Conservation (phyloP, 2,113 vertebrate species). For the Labrus mixtus region DNA sequence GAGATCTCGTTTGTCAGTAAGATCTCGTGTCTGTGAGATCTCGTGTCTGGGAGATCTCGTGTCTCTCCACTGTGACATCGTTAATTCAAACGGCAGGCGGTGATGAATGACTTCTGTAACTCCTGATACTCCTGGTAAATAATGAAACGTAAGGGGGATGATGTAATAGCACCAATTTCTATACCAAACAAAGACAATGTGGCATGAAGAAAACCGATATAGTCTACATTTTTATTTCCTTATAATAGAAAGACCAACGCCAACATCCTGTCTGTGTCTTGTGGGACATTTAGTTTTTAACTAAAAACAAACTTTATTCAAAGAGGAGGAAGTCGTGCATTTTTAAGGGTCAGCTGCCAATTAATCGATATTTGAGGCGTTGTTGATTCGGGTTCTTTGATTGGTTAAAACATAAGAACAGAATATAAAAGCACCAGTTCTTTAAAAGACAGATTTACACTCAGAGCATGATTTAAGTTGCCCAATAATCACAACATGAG, state of each 20-base stretch:
- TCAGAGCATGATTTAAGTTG: background rate
- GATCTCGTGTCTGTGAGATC: too few species aligned
- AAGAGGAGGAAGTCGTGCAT: too few species aligned
- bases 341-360: background rate
- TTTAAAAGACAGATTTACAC: background rate
- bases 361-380: too few species aligned
- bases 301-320: too few species aligned
- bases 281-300: background rate
- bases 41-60: too few species aligned
- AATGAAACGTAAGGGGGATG: background rate
- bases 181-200: background rate
- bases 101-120: background rate
- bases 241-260: background rate
- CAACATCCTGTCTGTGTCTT: too few species aligned
- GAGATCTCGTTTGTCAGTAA: too few species aligned
- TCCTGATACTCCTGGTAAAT: background rate
- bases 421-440: background rate
- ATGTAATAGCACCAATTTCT: conserved; percentile 59
- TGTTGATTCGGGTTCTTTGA: background rate
- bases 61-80: too few species aligned
- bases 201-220: background rate
- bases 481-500: conserved; percentile 1
- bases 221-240: background rate
- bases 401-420: background rate
- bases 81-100: background rate